A percentile compares a stretch with the other conserved stretches of the same genome.
phyloP scores from a whole-genome alignment of 1,140 invertebrate species.

The Wiebesia pumilae region DNA sequence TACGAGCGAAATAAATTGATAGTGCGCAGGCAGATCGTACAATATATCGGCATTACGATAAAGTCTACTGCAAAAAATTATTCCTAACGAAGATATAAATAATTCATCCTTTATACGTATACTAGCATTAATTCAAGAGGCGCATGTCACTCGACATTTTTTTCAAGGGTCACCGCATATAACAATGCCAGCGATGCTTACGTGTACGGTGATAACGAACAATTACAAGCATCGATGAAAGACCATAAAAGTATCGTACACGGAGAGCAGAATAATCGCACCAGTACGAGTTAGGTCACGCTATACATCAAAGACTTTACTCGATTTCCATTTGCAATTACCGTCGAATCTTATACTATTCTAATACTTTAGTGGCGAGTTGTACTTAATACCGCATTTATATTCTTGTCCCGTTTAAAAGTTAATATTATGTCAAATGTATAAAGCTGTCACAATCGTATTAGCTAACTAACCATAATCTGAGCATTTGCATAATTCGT shows the following conservation, averaged over 20 bases:
- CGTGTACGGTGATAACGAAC: slow-evolving; percentile 16
- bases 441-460: slow-evolving; percentile 18
- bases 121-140: slow-evolving; percentile 9
- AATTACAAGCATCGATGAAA: slow-evolving; percentile 23
- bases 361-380: background rate
- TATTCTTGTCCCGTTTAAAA: background rate
- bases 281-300: background rate
- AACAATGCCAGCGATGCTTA: slow-evolving; percentile 17
- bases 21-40: background rate
- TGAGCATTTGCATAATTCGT: slow-evolving; percentile 20
- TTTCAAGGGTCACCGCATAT: slow-evolving; percentile 4
- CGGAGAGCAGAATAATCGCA: background rate
- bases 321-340: background rate
- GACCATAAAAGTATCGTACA: slow-evolving; percentile 8
- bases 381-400: background rate
- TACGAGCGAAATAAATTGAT: slow-evolving; percentile 17
- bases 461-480: slow-evolving; percentile 8
- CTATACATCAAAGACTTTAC: slow-evolving; percentile 9
- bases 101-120: background rate
- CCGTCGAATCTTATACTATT: background rate
- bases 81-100: slow-evolving; percentile 9
- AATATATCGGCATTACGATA: slow-evolving; percentile 7
- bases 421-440: slow-evolving; percentile 20
- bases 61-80: slow-evolving; percentile 2
- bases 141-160: slow-evolving; percentile 6